Conservation (phyloP, 2,797 vertebrate species). For the Oceanodroma leucorhoa region DNA sequence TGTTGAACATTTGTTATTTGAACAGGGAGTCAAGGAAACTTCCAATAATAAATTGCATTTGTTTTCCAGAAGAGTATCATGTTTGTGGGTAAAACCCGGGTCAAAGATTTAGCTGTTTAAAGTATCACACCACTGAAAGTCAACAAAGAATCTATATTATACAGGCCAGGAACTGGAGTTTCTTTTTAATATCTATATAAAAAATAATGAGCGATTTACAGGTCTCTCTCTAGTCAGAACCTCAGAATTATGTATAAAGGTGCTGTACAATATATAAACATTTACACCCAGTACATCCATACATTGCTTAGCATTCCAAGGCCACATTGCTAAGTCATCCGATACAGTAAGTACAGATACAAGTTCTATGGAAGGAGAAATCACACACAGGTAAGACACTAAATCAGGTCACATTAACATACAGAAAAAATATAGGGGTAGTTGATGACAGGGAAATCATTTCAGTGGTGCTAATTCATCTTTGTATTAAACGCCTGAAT, state of each 20-base stretch:
- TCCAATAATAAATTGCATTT: neutral
- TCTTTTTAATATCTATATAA: conserved; percentile 92
- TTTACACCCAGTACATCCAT: conserved; percentile 93
- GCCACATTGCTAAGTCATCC: conserved; percentile 81
- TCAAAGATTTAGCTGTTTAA: neutral
- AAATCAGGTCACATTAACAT: conserved; percentile 61
- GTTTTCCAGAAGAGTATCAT: neutral
- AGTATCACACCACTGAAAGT: neutral
- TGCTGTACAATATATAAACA: conserved; percentile 99
- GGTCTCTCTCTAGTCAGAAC: conserved; percentile 90
- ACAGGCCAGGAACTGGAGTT: conserved; percentile 78
- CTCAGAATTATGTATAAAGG: conserved; percentile 93
- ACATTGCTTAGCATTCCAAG: conserved; percentile 87
- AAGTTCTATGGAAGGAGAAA: conserved; percentile 71
- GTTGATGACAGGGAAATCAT: neutral
- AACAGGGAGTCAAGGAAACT: neutral
- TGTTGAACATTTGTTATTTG: neutral
- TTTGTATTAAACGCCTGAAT: conserved; percentile 1
- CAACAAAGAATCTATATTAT: conserved; percentile 70
- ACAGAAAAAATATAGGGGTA: conserved; percentile 35
- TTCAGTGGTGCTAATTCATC: conserved; percentile 43
- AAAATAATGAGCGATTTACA: conserved; percentile 99
- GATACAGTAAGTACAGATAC: conserved; percentile 71
- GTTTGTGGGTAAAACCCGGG: neutral
- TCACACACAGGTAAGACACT: conserved; percentile 73